A percentile compares a stretch with the other conserved stretches of the same genome.
These are phyloP conservation scores for Oreohelix idahoensis DNA, from an alignment of 1,140 invertebrate genomes.

Conservation along the genomic window DNA sequence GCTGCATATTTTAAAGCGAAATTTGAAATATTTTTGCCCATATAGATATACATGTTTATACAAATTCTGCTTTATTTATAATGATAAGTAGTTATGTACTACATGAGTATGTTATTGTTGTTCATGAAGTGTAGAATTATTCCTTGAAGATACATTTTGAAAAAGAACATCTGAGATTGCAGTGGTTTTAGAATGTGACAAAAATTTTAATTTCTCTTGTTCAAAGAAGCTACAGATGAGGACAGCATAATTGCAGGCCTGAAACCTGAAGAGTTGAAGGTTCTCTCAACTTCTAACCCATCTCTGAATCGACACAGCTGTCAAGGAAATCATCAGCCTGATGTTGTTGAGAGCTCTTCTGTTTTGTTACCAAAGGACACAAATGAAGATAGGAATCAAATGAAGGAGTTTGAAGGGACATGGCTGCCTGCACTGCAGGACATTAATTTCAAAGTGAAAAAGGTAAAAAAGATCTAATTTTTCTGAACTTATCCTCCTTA, in stretches of 20 bases:
- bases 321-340: background rate
- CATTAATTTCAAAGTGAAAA: conserved; percentile 18
- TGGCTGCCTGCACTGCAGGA: conserved; percentile 1
- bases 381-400: background rate
- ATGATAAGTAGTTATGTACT: too few relatives aligned
- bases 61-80: too few relatives aligned
- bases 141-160: too few relatives aligned
- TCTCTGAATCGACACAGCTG: background rate
- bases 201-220: background rate
- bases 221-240: conserved; percentile 14
- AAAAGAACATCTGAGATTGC: too few relatives aligned
- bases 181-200: too few relatives aligned
- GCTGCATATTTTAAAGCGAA: too few relatives aligned
- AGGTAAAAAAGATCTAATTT: background rate
- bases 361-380: background rate
- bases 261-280: conserved; percentile 4
- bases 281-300: background rate
- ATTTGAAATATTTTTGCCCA: too few relatives aligned
- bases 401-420: background rate
- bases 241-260: conserved; percentile 25
- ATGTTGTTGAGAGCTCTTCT: conserved; percentile 13
- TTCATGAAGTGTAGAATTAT: too few relatives aligned
- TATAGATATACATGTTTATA: too few relatives aligned
- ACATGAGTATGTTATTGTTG: too few relatives aligned
- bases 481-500: too few relatives aligned